Base-by-base conservation (phyloP, 1,140 invertebrate species). In the Drosophila ambigua region DNA sequence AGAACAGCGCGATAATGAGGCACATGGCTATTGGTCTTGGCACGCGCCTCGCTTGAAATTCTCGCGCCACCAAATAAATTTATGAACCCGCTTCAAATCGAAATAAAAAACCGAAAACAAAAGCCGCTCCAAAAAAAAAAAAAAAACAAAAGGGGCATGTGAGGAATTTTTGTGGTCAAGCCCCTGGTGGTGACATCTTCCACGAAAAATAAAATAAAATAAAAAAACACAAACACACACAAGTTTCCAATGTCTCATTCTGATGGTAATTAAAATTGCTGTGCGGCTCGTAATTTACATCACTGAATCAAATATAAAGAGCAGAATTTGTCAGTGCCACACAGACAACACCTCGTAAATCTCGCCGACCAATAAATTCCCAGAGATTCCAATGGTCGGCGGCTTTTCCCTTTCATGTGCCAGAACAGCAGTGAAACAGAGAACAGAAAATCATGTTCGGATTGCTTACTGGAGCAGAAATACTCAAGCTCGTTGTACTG, bases 401-500 rank as follows among this genome's bases (percentile, higher is more conserved):
- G 15, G 61, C 44, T 46, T 64, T 72, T 61, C 50, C 41, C 64
- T 82, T 81, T 82, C 68, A 81, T 62, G 49, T 76, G 60, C 13
- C 23, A 45, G 13, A 11, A 57, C 62, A 50, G 48, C 35, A 39
- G 35, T 4, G 31, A 35, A 4, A 13, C 35, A 13, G 35, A 39
- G 35, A 39, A 39, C 35, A 11, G 35, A 13, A 39, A 39, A 39
- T 50, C 31, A 41, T 51, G 45, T 60, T 58, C 55, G 63, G 71
- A 52, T 62, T 68, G 63, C 28, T 82, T 66, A 82, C 60, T 82
- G 79, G 69, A 69, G 79, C 79, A 82, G 74, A 82, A 82, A 82
- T 67, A 68, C 67, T 41, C 26, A 28, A 60, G 2, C 49, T 31
- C 31, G 28, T 8, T 31, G 28, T 31, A 31, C 28, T 31, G 28